Percentiles rank a stretch among this genome's conserved stretches.
Conservation (phyloP, 2,113 vertebrate genomes). For the Beaufortia kweichowensis region DNA sequence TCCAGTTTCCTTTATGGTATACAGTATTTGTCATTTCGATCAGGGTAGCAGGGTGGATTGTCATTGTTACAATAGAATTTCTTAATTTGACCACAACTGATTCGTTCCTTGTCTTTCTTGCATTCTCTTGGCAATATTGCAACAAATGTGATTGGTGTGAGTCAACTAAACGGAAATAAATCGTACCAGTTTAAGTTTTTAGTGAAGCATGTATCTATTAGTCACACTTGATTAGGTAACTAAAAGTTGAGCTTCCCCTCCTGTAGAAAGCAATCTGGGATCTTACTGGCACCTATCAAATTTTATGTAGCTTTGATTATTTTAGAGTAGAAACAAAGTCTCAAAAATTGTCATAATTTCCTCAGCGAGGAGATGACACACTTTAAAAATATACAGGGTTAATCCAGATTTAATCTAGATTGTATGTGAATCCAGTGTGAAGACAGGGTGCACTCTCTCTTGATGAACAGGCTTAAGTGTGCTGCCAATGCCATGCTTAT, state of each 20-base stretch:
- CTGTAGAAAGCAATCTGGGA: conserved; percentile 1
- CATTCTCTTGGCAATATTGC: conserved; percentile 62
- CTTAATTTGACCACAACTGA: conserved; percentile 59
- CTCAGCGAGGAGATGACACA: not conserved
- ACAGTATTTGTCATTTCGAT: not conserved
- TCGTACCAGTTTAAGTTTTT: conserved; percentile 45
- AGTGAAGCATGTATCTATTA: conserved; percentile 38
- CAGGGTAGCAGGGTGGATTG: conserved; percentile 47
- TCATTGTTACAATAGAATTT: conserved; percentile 62
- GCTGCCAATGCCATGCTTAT: conserved; percentile 48
- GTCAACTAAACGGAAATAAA: too few species aligned
- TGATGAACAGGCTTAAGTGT: conserved; percentile 8
- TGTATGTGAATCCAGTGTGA: conserved; percentile 19
- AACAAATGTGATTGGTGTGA: conserved; percentile 52
- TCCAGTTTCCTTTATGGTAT: not conserved
- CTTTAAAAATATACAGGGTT: not conserved
- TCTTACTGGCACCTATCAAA: not conserved
- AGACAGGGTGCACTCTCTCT: not conserved
- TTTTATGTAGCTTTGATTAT: not conserved
- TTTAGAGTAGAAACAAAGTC: not conserved
- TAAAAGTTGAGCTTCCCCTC: conserved; percentile 19
- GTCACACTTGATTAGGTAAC: conserved; percentile 45
- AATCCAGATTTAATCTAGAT: conserved; percentile 6
- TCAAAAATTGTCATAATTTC: not conserved
- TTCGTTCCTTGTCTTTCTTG: conserved; percentile 55